Evolutionary conservation across 2,113 vertebrate species (phyloP).

Genomic region (Triplophysa rosa): DNA sequence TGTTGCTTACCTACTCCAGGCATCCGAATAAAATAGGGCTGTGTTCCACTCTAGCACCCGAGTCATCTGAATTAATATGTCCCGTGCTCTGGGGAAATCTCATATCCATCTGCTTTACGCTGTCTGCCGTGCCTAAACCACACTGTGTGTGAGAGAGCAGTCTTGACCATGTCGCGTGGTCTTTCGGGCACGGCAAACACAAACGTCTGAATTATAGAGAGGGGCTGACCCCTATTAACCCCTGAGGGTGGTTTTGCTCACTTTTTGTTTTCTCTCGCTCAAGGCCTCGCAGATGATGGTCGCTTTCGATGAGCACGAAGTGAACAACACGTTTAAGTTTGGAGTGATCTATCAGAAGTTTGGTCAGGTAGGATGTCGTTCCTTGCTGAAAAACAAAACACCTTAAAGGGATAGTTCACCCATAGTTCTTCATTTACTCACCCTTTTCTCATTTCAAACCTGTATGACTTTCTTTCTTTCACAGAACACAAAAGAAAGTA

Average conservation of each 20-base stretch:
- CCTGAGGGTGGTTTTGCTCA: slow-evolving; percentile 33
- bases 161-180: slow-evolving; percentile 32
- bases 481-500: no score
- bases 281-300: slow-evolving; percentile 95
- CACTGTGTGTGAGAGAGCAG: slow-evolving; percentile 15
- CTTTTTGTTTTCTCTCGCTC: background rate
- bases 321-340: slow-evolving; percentile 98
- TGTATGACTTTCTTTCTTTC: background rate
- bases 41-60: slow-evolving; percentile 31
- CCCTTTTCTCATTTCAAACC: background rate
- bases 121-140: slow-evolving; percentile 10
- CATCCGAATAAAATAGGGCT: slow-evolving; percentile 5
- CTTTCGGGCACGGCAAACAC: slow-evolving; percentile 39
- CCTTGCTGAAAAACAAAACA: background rate
- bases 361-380: slow-evolving; percentile 82
- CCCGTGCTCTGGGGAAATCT: slow-evolving; percentile 35
- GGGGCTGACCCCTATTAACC: slow-evolving; percentile 45
- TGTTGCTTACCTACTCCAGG: slow-evolving; percentile 34
- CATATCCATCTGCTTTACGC: slow-evolving; percentile 51
- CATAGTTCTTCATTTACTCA: background rate
- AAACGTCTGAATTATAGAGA: slow-evolving; percentile 49
- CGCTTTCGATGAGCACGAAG: slow-evolving; percentile 92
- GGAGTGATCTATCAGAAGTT: slow-evolving; percentile 95
- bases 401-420: background rate
- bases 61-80: slow-evolving; percentile 50